Conservation (phyloP, 2,797 vertebrate genomes). For the Oreortyx pictus region DNA sequence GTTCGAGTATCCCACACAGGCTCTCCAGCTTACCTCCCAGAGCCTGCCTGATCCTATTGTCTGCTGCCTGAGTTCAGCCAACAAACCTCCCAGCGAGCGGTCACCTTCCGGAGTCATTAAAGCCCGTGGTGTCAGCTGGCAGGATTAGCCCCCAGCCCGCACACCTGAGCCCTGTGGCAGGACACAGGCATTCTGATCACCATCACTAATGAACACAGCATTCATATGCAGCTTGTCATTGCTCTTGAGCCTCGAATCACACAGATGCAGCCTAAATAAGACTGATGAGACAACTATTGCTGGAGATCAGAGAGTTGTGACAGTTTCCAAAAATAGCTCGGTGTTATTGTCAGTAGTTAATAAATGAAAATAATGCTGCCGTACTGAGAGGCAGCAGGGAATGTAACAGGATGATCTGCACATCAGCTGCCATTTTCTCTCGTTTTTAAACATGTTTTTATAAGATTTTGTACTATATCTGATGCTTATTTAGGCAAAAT, state of each 20-base stretch:
- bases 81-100: slow-evolving; percentile 78
- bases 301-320: slow-evolving; percentile 75
- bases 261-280: slow-evolving; percentile 73
- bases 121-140: slow-evolving; percentile 76
- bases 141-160: slow-evolving; percentile 76
- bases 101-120: slow-evolving; percentile 78
- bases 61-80: slow-evolving; percentile 64
- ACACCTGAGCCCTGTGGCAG: slow-evolving; percentile 81
- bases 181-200: slow-evolving; percentile 77
- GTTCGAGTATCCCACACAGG: slow-evolving; percentile 72
- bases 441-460: neutral
- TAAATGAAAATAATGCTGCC: slow-evolving; percentile 8
- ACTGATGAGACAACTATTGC: slow-evolving; percentile 63
- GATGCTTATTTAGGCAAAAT: neutral
- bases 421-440: neutral
- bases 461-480: neutral
- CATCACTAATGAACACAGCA: slow-evolving; percentile 80
- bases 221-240: slow-evolving; percentile 82
- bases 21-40: slow-evolving; percentile 71
- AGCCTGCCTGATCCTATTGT: slow-evolving; percentile 78
- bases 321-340: slow-evolving; percentile 61
- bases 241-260: slow-evolving; percentile 63
- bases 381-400: slow-evolving; percentile 7
- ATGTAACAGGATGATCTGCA: neutral
- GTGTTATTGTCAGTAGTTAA: slow-evolving; percentile 44